These are phyloP conservation scores for Chromobotia macracanthus DNA, from an alignment of 2,797 vertebrate genomes.

Conservation along the genomic window DNA sequence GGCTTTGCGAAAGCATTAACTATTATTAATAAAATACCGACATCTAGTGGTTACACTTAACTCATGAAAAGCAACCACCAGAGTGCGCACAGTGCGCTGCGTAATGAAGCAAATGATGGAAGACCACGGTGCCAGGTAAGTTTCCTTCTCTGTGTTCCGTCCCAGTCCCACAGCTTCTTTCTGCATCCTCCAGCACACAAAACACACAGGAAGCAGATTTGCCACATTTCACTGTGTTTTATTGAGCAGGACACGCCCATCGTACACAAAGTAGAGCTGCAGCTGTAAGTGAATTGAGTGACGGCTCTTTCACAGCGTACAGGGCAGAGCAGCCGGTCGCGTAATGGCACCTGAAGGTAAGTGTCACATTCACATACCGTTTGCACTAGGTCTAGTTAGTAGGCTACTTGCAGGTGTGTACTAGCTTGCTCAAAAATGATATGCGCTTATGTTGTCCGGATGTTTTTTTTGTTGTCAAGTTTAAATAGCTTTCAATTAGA, in stretches of 20 bases:
- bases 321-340: slow-evolving; percentile 37
- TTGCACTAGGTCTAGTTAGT: not conserved
- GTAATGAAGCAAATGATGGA: not conserved
- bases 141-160: not conserved
- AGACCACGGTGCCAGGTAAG: not conserved
- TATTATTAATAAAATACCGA: not conserved
- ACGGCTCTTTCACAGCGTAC: slow-evolving; percentile 10
- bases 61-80: not conserved
- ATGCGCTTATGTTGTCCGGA: not conserved
- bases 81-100: too few species aligned
- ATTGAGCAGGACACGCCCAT: slow-evolving; percentile 66
- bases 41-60: slow-evolving; percentile 28
- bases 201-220: slow-evolving; percentile 51
- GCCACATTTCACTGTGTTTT: slow-evolving; percentile 62
- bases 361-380: slow-evolving; percentile 48
- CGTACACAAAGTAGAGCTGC: slow-evolving; percentile 45
- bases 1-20: not conserved
- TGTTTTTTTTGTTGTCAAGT: not conserved
- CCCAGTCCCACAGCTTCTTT: not conserved
- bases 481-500: not conserved
- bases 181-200: slow-evolving; percentile 21
- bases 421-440: not conserved
- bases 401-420: not conserved
- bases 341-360: slow-evolving; percentile 62
- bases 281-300: slow-evolving; percentile 18